Base-by-base conservation (phyloP, 1,140 invertebrate species). In the Spodoptera frugiperda region DNA sequence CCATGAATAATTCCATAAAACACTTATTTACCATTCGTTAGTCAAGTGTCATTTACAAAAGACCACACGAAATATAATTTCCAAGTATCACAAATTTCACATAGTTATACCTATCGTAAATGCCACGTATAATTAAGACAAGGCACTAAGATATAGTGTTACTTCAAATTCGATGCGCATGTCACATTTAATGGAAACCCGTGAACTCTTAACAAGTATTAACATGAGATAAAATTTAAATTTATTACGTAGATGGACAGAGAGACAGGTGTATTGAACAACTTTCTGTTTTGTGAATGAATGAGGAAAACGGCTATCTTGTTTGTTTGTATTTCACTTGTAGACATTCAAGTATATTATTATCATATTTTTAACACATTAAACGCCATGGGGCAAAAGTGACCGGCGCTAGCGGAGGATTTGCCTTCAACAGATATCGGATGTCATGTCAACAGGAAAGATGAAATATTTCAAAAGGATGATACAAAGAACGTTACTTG, bases 91-190 rank as follows among this genome's bases (percentile, higher is more conserved):
- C 33, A 39, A 39, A 39, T 8, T 39, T 39, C 59, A 15, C 44
- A 67, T 51, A 57, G 17, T 21, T 21, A 19, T 25, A n/a, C n/a
- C n/a, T n/a, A 57, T 57, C 21, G 11, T n/a, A 67, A 67, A 51
- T 67, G 17, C 14, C 51, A 71, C 46, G 44, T 44, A 19, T 71
- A 55, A 55, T 54, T 54, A 53, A 71, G 12, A 67, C 48, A 57
- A 55, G n/a, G n/a, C 25, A 44, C 55, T 44, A 19, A 68, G 17
- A 68, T 72, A 54, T 74, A 14, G 57, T 51, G 72, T 74, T 57
- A 74, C 48, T 74, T 74, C 12, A 25, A 3, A 74, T 74, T 74
- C 19, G 72, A 51, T 25, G 44, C 57, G 72, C 30, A 63, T 63
- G 51, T 74, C 72, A 74, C 1, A 33, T 21, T 49, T n/a, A 72